Evolutionary conservation across 2,113 vertebrate genomes (phyloP), one percentile per base, ranked within the genome.

Genomic region (Mandrillus leucophaeus): DNA sequence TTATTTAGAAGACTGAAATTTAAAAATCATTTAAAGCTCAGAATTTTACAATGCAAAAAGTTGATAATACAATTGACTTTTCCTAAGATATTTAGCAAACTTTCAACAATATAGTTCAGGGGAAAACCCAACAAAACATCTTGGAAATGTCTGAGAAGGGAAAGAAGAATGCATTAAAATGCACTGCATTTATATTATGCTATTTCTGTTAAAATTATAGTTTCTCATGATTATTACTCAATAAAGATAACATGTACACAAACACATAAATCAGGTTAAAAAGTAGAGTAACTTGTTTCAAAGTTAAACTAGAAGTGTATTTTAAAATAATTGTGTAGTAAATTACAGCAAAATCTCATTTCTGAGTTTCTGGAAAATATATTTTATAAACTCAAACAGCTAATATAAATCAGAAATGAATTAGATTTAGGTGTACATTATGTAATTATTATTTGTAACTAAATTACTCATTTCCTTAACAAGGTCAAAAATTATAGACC

Each of bases 41-140:
- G 20, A 97, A 82, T 91, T 94, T 96, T 87, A 76, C 45, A 96
- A 13, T 3, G 94, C 43, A 96, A 97, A 86, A 82, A 95, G n/a
- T 13, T 97, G 76, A 52, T 85, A 79, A 68, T 40, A 66, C 3
- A 88, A 72, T 20, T 48, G 35, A 83, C 66, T 93, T 97, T 94
- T 85, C 66, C 70, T 85, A 88, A 75, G 32, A 55, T 83, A 83
- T 50, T 88, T 93, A 95, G 32, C 18, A 96, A 81, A 83, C 12
- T 95, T 94, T 96, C 32, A 93, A 43, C 48, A 85, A 73, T 93
- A 40, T 76, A 96, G 78, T 96, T 97, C 70, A 93, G 79, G n/a
- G 32, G 22, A 73, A 95, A 85, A 80, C 8, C 45, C 27, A 72
- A 89, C 27, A 76, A 50, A 96, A 91, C 23, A 92, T 14, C 20